Percentiles rank a stretch among this genome's conserved stretches.
Conservation (phyloP, 2,888 invertebrate genomes). For the Tolmerus cingulatus region DNA sequence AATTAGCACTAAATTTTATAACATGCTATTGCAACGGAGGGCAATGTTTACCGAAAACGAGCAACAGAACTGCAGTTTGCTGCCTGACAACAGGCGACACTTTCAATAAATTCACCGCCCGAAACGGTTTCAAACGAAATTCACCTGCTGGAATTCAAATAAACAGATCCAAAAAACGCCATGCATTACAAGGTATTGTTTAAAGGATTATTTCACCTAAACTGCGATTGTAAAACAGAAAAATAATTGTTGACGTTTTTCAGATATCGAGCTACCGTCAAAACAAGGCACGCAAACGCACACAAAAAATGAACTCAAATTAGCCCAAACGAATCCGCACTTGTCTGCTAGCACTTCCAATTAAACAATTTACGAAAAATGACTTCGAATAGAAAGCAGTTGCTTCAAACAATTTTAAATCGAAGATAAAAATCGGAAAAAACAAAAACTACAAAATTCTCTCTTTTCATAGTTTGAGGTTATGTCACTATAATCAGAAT, state of each 20-base stretch:
- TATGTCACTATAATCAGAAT: constrained; percentile 31
- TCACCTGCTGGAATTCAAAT: not conserved
- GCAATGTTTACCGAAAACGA: not conserved
- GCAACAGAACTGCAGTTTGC: not conserved
- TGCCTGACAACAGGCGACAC: not conserved
- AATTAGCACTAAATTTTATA: not conserved
- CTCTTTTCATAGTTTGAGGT: constrained; percentile 37
- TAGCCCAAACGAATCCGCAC: not conserved
- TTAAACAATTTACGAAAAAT: not conserved
- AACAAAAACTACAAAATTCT: constrained; percentile 23
- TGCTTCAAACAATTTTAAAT: not conserved
- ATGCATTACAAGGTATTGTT: not conserved
- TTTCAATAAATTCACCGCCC: not conserved
- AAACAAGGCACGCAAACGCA: constrained; percentile 39
- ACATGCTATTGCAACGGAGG: not conserved
- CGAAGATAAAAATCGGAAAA: not conserved
- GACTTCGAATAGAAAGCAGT: not conserved
- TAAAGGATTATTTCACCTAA: not conserved
- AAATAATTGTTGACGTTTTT: constrained; percentile 34
- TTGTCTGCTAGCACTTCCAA: not conserved
- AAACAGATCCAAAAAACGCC: not conserved
- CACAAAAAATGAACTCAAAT: not conserved
- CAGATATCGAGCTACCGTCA: constrained; percentile 19
- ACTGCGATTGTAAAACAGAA: not conserved
- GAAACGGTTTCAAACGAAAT: not conserved